These are phyloP conservation scores for Plagodis dolabraria DNA, from an alignment of 2,888 invertebrate species.

Conservation along the genomic window DNA sequence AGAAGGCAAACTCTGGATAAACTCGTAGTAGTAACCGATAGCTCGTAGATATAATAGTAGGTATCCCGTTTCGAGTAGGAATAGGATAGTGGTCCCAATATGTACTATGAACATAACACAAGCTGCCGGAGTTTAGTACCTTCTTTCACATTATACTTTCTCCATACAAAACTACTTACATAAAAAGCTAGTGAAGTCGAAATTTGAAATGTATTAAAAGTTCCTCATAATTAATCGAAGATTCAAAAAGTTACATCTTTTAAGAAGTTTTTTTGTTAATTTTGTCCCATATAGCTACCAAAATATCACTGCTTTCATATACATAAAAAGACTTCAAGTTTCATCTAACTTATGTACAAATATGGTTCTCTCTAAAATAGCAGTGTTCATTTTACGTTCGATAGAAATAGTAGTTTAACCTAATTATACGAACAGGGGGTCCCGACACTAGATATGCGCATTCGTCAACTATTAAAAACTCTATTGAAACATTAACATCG, in stretches of 20 bases:
- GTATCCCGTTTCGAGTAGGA: slow-evolving; percentile 53
- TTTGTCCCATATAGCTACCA: slow-evolving; percentile 67
- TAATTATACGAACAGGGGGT: slow-evolving; percentile 52
- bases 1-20: slow-evolving; percentile 40
- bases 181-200: slow-evolving; percentile 66
- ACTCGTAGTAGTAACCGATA: slow-evolving; percentile 28
- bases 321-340: slow-evolving; percentile 63
- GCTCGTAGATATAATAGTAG: slow-evolving; percentile 43
- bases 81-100: slow-evolving; percentile 80
- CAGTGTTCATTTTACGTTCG: slow-evolving; percentile 57
- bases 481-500: slow-evolving; percentile 45
- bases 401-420: slow-evolving; percentile 49
- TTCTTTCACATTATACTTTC: slow-evolving; percentile 47
- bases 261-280: slow-evolving; percentile 48
- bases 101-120: slow-evolving; percentile 79
- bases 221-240: slow-evolving; percentile 51
- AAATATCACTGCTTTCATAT: slow-evolving; percentile 80
- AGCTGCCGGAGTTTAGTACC: slow-evolving; percentile 54
- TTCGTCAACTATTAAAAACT: slow-evolving; percentile 49
- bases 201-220: slow-evolving; percentile 42
- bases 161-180: slow-evolving; percentile 63
- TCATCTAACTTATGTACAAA: slow-evolving; percentile 69
- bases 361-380: slow-evolving; percentile 64
- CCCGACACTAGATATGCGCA: slow-evolving; percentile 55
- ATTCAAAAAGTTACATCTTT: slow-evolving; percentile 54